Percentiles rank a stretch among this genome's conserved stretches.
Conservation (phyloP, 2,888 invertebrate species). For the Leucania comma region DNA sequence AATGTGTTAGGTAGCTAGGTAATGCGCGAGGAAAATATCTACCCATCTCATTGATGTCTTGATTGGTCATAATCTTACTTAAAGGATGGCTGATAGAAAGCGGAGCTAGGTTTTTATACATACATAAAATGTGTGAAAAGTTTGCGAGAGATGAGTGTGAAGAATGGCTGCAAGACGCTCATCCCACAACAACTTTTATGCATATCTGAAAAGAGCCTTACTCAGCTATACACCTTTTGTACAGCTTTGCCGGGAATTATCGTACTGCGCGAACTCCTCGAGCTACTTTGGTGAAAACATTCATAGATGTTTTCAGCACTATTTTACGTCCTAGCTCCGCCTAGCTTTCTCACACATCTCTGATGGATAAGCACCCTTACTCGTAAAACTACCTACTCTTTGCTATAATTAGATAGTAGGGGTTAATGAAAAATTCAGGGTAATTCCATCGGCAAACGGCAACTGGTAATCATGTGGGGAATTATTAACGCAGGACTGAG, state of each 20-base stretch:
- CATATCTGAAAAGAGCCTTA: background rate
- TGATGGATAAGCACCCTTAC: background rate
- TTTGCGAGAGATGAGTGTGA: background rate
- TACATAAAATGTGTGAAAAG: background rate
- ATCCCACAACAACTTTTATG: background rate
- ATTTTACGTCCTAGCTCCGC: background rate
- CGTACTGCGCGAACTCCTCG: background rate
- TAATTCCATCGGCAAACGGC: conserved; percentile 60
- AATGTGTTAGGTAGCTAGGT: background rate
- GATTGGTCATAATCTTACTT: background rate
- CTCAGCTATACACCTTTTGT: background rate
- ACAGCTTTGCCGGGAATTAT: background rate
- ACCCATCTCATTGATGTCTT: background rate
- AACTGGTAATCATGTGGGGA: conserved; percentile 55
- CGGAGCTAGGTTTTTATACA: background rate
- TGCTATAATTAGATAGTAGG: conserved; percentile 50
- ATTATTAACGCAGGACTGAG: conserved; percentile 54
- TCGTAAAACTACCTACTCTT: conserved; percentile 27
- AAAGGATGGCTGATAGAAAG: background rate
- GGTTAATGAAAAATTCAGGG: conserved; percentile 58
- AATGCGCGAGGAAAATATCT: background rate
- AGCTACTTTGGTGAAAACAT: background rate
- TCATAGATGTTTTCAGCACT: background rate
- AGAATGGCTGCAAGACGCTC: background rate
- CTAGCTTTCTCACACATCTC: background rate